A percentile compares a stretch with the other conserved stretches of the same genome.
Conservation (phyloP, 2,888 invertebrate species). For the Phoronis australis region DNA sequence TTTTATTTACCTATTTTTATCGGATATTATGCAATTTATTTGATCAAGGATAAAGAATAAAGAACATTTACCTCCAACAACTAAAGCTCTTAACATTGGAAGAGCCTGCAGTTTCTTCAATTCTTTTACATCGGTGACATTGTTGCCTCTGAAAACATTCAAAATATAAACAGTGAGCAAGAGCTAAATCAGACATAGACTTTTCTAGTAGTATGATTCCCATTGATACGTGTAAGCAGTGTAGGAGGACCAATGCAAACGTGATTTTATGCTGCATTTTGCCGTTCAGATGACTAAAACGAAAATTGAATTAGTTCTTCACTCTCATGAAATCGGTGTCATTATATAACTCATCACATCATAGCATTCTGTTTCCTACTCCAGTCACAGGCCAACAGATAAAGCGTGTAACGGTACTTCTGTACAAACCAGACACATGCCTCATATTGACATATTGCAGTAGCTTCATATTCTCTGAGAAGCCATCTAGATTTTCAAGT, state of each 20-base stretch:
- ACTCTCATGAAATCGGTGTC: background rate
- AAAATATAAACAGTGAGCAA: background rate
- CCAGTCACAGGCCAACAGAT: too few relatives aligned
- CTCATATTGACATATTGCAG: constrained; percentile 51
- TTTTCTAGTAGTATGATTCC: too few relatives aligned
- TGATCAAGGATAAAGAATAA: background rate
- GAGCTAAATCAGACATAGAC: too few relatives aligned
- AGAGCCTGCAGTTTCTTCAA: constrained; percentile 38
- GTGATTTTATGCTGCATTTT: too few relatives aligned
- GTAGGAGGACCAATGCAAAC: too few relatives aligned
- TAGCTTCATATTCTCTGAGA: constrained; percentile 36
- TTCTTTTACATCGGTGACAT: constrained; percentile 38
- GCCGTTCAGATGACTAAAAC: background rate
- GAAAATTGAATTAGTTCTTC: background rate
- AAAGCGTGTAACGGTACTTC: too few relatives aligned
- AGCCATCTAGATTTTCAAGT: constrained; percentile 45
- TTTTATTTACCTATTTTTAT: background rate
- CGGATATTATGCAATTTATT: background rate
- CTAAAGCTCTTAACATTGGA: constrained; percentile 45
- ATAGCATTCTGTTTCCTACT: too few relatives aligned
- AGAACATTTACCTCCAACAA: constrained; percentile 34
- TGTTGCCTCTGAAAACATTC: constrained; percentile 37
- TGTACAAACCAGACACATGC: too few relatives aligned
- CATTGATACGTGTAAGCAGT: too few relatives aligned
- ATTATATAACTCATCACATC: too few relatives aligned